These are phyloP conservation scores for Cerastoderma edule DNA, from an alignment of 2,888 invertebrate species.

Conservation along the genomic window DNA sequence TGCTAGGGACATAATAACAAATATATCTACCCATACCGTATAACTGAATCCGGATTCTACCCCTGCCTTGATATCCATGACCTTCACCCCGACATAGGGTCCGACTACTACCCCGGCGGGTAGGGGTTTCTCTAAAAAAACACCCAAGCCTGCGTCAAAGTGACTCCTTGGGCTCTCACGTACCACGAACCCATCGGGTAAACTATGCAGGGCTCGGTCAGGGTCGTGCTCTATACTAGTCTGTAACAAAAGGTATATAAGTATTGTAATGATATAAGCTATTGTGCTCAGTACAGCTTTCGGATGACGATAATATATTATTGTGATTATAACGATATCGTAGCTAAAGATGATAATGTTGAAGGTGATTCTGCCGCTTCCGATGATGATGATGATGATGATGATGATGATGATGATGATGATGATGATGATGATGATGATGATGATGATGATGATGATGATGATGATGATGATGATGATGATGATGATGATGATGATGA, in stretches of 20 bases:
- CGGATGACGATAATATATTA: too few species aligned
- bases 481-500: conserved; percentile 5
- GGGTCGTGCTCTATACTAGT: too few species aligned
- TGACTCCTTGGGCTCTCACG: too few species aligned
- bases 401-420: conserved; percentile 2
- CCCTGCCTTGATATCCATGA: neutral
- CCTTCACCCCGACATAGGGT: conserved; percentile 25
- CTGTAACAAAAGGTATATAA: too few species aligned
- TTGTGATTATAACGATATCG: too few species aligned
- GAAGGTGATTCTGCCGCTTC: too few species aligned
- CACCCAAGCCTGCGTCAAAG: too few species aligned
- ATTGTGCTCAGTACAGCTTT: too few species aligned
- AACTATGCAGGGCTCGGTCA: conserved; percentile 68
- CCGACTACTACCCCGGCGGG: conserved; percentile 22
- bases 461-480: conserved; percentile 2
- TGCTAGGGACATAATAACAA: too few species aligned
- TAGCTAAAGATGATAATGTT: too few species aligned
- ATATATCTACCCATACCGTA: conserved; percentile 7
- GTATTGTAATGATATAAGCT: too few species aligned
- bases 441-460: conserved; percentile 5
- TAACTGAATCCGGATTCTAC: conserved; percentile 20
- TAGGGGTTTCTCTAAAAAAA: neutral
- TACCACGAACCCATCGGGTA: conserved; percentile 77
- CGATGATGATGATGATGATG: conserved; percentile 2
- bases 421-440: neutral